These are phyloP conservation scores for Lipotes vexillifer DNA, from an alignment of 2,113 vertebrate species.

Conservation along the genomic window DNA sequence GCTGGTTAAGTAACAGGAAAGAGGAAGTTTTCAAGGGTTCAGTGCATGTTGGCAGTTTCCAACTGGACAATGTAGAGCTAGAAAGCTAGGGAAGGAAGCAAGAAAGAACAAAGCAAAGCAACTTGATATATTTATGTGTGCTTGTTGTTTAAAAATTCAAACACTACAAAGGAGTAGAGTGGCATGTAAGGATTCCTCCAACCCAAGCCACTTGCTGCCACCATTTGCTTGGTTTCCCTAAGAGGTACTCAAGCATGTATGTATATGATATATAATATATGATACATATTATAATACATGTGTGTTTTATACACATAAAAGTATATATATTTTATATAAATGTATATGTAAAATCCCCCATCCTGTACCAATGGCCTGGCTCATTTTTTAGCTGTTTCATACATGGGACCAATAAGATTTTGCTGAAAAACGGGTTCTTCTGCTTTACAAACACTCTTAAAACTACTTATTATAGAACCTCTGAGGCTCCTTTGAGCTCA, in stretches of 20 bases:
- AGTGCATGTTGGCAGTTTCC: background rate
- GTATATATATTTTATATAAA: background rate
- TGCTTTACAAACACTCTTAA: background rate
- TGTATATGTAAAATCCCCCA: background rate
- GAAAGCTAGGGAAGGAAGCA: background rate
- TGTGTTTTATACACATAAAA: background rate
- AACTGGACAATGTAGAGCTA: accelerated
- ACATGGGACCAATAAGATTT: background rate
- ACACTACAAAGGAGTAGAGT: background rate
- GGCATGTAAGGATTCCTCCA: background rate
- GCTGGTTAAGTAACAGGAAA: background rate
- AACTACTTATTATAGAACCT: background rate
- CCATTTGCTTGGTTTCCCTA: background rate
- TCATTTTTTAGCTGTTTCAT: background rate
- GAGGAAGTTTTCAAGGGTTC: background rate
- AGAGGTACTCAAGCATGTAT: background rate
- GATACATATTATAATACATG: background rate
- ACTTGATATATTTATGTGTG: background rate
- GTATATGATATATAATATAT: background rate
- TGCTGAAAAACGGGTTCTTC: background rate
- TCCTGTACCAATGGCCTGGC: background rate
- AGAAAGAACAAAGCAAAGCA: background rate
- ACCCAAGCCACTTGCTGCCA: background rate
- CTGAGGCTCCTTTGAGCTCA: background rate
- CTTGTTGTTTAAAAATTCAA: background rate